Evolutionary conservation across 2,888 invertebrate genomes (phyloP).

Genomic region (Tinea semifulvella): DNA sequence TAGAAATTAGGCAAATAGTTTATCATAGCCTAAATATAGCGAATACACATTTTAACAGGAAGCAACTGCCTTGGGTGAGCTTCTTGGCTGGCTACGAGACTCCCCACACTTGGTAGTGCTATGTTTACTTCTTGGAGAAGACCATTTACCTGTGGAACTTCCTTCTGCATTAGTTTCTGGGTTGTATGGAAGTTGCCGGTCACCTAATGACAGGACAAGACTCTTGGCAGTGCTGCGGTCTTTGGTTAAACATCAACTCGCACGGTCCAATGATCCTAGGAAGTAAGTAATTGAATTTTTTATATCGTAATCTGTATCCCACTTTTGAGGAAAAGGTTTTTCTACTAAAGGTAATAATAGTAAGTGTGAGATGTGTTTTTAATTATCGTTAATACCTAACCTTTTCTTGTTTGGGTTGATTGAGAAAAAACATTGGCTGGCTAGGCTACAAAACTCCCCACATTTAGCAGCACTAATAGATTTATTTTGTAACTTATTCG

Average conservation of each 20-base stretch:
- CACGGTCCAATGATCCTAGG: slow-evolving; percentile 45
- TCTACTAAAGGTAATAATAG: too few species aligned
- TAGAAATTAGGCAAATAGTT: too few species aligned
- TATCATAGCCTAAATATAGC: background rate
- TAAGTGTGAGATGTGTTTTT: too few species aligned
- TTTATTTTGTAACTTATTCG: too few species aligned
- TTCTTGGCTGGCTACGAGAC: slow-evolving; percentile 56
- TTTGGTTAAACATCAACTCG: slow-evolving; percentile 53
- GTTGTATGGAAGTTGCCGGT: slow-evolving; percentile 50
- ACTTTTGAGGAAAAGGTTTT: too few species aligned
- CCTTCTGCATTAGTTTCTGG: slow-evolving; percentile 47
- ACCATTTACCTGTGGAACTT: slow-evolving; percentile 43
- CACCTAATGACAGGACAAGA: slow-evolving; percentile 38
- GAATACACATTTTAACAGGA: slow-evolving; percentile 31
- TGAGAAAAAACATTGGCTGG: too few species aligned
- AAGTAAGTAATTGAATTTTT: slow-evolving; percentile 38
- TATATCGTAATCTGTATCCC: too few species aligned
- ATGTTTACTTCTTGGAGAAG: slow-evolving; percentile 53
- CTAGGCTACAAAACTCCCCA: slow-evolving; percentile 56
- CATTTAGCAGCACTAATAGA: slow-evolving; percentile 52
- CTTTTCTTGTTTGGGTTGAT: too few species aligned
- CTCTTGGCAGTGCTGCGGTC: slow-evolving; percentile 46
- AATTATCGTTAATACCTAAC: too few species aligned
- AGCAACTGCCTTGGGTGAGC: slow-evolving; percentile 48
- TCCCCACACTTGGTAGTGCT: slow-evolving; percentile 54